These are phyloP conservation scores for Saccostrea cuccullata DNA, from an alignment of 1,140 invertebrate genomes.

Conservation along the genomic window DNA sequence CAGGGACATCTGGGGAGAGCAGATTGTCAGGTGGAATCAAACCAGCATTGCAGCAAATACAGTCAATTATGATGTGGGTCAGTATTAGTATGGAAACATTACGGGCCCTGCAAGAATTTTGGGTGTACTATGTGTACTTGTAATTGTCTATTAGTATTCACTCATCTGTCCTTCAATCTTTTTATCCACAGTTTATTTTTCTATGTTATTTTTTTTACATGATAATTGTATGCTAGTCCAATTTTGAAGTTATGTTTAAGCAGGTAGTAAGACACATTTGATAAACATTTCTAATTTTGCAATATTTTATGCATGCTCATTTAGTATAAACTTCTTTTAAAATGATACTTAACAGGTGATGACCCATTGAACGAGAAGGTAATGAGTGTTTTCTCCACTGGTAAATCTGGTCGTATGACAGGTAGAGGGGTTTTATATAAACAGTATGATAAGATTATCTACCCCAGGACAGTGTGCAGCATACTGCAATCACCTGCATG, in stretches of 20 bases:
- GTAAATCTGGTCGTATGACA: constrained; percentile 56
- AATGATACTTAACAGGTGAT: constrained; percentile 35
- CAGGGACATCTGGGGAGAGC: constrained; percentile 59
- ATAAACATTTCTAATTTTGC: too few species aligned
- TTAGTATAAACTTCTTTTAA: neutral
- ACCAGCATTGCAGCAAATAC: constrained; percentile 38
- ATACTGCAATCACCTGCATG: constrained; percentile 56
- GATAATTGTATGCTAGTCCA: too few species aligned
- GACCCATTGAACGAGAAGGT: constrained; percentile 57
- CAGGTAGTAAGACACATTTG: too few species aligned
- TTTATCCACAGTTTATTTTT: too few species aligned
- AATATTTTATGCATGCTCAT: too few species aligned
- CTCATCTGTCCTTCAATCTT: too few species aligned
- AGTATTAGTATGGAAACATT: neutral
- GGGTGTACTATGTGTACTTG: too few species aligned
- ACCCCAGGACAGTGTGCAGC: constrained; percentile 58
- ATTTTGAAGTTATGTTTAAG: too few species aligned
- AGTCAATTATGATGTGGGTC: constrained; percentile 46
- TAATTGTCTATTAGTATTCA: too few species aligned
- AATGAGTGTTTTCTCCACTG: constrained; percentile 55
- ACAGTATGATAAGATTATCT: constrained; percentile 35
- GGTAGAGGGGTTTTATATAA: constrained; percentile 44
- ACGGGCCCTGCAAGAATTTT: too few species aligned
- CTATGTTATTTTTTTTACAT: too few species aligned
- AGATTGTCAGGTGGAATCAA: constrained; percentile 45